These are phyloP conservation scores for Enoplosus armatus DNA, from an alignment of 2,797 vertebrate species.

Conservation along the genomic window DNA sequence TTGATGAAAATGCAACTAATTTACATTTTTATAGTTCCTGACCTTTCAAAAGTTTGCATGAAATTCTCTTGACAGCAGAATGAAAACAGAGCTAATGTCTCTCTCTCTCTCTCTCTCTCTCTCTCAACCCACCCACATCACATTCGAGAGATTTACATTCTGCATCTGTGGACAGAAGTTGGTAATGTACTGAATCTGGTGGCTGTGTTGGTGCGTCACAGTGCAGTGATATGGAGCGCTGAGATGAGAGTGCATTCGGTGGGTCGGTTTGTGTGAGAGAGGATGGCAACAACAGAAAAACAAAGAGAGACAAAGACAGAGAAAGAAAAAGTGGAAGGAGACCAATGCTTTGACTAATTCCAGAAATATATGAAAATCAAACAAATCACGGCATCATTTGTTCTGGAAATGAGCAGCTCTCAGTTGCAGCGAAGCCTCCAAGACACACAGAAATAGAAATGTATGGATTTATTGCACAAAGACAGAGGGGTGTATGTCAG, in stretches of 20 bases:
- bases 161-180: conserved; percentile 30
- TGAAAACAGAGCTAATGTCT: conserved; percentile 19
- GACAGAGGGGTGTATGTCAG: not conserved
- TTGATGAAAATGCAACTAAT: conserved; percentile 44
- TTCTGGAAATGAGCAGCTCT: not conserved
- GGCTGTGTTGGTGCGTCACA: conserved; percentile 2
- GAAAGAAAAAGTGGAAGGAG: not conserved
- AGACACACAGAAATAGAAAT: not conserved
- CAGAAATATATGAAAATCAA: not conserved
- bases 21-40: conserved; percentile 40
- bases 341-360: not conserved
- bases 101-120: conserved; percentile 15
- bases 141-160: conserved; percentile 32
- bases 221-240: not conserved
- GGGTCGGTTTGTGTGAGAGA: not conserved
- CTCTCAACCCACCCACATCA: conserved; percentile 24
- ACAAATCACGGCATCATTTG: not conserved
- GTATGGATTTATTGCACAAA: not conserved
- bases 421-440: not conserved
- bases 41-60: conserved; percentile 53
- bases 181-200: not conserved
- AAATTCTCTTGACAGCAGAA: conserved; percentile 54
- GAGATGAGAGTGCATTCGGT: not conserved
- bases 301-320: not conserved
- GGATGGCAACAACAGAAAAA: not conserved